Percentiles rank a stretch among this genome's conserved stretches.
Evolutionary conservation across 2,888 invertebrate species (phyloP).

Genomic region (Xanthorhoe designata): DNA sequence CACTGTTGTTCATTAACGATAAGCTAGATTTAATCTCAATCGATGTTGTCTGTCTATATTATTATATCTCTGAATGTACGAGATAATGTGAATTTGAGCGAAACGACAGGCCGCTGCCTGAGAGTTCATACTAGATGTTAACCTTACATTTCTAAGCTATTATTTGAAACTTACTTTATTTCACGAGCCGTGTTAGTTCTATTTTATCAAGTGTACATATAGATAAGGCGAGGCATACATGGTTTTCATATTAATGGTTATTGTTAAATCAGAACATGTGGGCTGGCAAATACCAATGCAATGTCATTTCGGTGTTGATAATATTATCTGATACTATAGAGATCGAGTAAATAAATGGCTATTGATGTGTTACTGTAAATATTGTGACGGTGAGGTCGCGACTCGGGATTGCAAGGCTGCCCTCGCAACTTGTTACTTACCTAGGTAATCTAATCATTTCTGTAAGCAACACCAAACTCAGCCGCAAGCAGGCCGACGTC

Average conservation of each 20-base stretch:
- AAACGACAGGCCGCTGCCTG: slow-evolving; percentile 77
- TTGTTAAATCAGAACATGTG: slow-evolving; percentile 73
- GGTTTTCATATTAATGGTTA: slow-evolving; percentile 72
- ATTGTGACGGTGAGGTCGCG: slow-evolving; percentile 57
- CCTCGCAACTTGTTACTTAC: slow-evolving; percentile 64
- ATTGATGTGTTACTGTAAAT: slow-evolving; percentile 67
- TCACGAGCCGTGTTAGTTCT: slow-evolving; percentile 78
- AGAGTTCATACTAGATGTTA: slow-evolving; percentile 78
- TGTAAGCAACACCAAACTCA: slow-evolving; percentile 37
- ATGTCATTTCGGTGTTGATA: slow-evolving; percentile 68
- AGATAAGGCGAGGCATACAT: slow-evolving; percentile 78
- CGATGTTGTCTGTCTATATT: slow-evolving; percentile 83
- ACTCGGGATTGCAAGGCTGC: slow-evolving; percentile 49
- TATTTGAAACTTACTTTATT: slow-evolving; percentile 72
- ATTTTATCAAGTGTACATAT: slow-evolving; percentile 81
- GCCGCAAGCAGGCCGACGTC: slow-evolving; percentile 64
- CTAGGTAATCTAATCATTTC: slow-evolving; percentile 43
- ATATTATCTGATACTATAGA: slow-evolving; percentile 68
- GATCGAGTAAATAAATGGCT: slow-evolving; percentile 63
- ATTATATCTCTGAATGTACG: slow-evolving; percentile 78
- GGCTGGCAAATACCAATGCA: slow-evolving; percentile 72
- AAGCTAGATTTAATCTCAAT: slow-evolving; percentile 84
- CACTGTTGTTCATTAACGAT: slow-evolving; percentile 85
- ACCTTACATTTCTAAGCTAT: slow-evolving; percentile 57
- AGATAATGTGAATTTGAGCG: slow-evolving; percentile 82